Conservation (phyloP, 2,113 vertebrate species). For the Apus apus region DNA sequence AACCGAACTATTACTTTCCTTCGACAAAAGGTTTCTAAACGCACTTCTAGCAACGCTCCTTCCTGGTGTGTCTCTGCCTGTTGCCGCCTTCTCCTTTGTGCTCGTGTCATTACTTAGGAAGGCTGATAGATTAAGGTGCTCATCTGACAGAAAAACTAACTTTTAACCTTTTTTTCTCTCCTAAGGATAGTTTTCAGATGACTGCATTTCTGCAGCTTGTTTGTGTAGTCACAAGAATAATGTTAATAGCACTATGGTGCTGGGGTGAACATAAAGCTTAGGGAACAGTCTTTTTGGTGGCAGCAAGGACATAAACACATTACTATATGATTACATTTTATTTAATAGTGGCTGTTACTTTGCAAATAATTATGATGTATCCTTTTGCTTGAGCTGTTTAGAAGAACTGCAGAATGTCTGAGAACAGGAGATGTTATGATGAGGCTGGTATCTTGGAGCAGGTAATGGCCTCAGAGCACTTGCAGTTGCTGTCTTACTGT, state of each 20-base stretch:
- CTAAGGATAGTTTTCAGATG: neutral
- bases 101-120: neutral
- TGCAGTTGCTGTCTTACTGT: neutral
- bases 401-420: neutral
- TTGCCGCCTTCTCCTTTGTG: neutral
- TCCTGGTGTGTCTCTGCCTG: neutral
- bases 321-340: too few relatives aligned
- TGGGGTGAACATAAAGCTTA: neutral
- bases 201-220: neutral
- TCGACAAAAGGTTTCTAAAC: neutral
- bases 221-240: neutral
- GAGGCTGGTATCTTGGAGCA: neutral
- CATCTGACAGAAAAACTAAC: neutral
- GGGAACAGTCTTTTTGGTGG: neutral
- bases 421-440: neutral
- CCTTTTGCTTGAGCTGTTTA: neutral
- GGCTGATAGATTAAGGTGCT: neutral
- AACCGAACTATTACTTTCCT: neutral
- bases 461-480: neutral
- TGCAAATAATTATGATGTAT: neutral
- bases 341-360: neutral
- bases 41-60: neutral
- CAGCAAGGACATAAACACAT: neutral
- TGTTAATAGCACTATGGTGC: neutral
- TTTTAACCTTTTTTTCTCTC: neutral